phyloP scores from a whole-genome alignment of 2,888 invertebrate genomes.

The Dolichopus griseipennis region DNA sequence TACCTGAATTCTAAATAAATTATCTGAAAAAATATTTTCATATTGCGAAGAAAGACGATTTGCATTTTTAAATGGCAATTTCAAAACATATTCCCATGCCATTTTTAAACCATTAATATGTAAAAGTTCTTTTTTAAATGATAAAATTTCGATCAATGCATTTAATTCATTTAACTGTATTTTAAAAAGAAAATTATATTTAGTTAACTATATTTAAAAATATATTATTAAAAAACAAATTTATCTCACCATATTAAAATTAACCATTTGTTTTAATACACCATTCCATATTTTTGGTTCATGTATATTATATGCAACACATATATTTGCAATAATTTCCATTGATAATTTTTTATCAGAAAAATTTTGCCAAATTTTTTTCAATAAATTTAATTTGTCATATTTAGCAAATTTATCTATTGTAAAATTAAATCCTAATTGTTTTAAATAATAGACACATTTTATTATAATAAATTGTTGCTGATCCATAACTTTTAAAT shows the following conservation, averaged over 20 bases:
- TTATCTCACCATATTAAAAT: conserved; percentile 36
- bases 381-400: conserved; percentile 40
- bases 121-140: too few relatives aligned
- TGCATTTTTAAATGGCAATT: too few relatives aligned
- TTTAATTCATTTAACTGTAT: conserved; percentile 30
- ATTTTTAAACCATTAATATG: too few relatives aligned
- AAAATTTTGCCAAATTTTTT: conserved; percentile 40
- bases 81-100: too few relatives aligned
- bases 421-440: conserved; percentile 39
- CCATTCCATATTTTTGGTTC: conserved; percentile 42
- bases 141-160: conserved; percentile 38
- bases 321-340: conserved; percentile 39
- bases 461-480: conserved; percentile 39
- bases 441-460: conserved; percentile 40
- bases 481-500: conserved; percentile 34
- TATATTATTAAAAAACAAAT: too few relatives aligned
- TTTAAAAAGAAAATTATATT: conserved; percentile 8
- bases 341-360: conserved; percentile 35
- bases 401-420: conserved; percentile 39
- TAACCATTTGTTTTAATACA: conserved; percentile 41
- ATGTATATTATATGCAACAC: conserved; percentile 39
- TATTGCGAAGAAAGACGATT: too few relatives aligned
- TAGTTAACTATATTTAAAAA: not conserved
- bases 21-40: too few relatives aligned
- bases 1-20: too few relatives aligned